Conservation (phyloP, 2,797 vertebrate genomes). For the Myotis vivesi region DNA sequence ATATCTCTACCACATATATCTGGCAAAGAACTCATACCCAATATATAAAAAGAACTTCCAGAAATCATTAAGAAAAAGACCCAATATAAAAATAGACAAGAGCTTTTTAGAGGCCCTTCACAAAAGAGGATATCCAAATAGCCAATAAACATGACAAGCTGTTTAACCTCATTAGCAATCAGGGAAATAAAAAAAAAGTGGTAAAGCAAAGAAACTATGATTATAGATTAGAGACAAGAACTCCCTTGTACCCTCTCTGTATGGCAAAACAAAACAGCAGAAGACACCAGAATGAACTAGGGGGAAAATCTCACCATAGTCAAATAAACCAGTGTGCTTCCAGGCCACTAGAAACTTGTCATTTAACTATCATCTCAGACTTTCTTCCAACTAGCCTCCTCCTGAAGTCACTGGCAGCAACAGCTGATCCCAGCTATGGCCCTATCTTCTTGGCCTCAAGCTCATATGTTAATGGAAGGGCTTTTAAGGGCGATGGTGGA, state of each 20-base stretch:
- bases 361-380: neutral
- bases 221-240: neutral
- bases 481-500: neutral
- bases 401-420: neutral
- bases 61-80: neutral
- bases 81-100: neutral
- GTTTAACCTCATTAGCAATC: neutral
- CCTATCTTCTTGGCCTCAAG: neutral
- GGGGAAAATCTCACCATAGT: neutral
- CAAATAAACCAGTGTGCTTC: neutral
- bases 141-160: neutral
- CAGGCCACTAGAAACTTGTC: neutral
- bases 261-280: neutral
- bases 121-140: neutral
- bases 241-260: neutral
- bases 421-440: neutral
- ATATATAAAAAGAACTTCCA: neutral
- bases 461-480: neutral
- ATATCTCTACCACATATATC: neutral
- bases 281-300: neutral
- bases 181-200: neutral
- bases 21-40: neutral
- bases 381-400: neutral
- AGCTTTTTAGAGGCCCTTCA: neutral
- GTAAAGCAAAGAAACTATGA: neutral